These are phyloP conservation scores for Zaprionus taronus DNA, from an alignment of 1,140 invertebrate genomes.

Conservation along the genomic window DNA sequence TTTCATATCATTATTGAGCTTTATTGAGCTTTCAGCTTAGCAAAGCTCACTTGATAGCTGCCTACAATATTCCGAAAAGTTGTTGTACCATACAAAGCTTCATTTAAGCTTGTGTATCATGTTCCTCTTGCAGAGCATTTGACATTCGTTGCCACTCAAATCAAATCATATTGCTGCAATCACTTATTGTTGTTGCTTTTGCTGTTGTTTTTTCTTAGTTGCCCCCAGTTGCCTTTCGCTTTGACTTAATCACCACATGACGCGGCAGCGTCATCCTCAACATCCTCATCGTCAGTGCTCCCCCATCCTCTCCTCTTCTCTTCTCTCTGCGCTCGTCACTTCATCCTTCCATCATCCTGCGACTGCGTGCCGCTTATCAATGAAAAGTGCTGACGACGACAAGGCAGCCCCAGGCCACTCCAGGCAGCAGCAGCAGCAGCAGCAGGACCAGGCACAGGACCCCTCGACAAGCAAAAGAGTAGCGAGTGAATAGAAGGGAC, in stretches of 20 bases:
- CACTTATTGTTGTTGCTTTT: constrained; percentile 14
- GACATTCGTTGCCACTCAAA: background rate
- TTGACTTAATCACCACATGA: constrained; percentile 65
- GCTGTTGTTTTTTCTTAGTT: constrained; percentile 14
- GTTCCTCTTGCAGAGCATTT: background rate
- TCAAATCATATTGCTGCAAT: constrained; percentile 3
- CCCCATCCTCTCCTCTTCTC: background rate
- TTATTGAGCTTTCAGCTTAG: too few species aligned
- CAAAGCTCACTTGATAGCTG: too few species aligned
- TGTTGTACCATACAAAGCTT: too few species aligned
- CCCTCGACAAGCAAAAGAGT: background rate
- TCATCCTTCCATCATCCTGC: constrained; percentile 14
- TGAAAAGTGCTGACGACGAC: constrained; percentile 70
- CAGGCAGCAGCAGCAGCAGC: background rate
- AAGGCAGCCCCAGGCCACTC: constrained; percentile 27
- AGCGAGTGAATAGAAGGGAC: background rate
- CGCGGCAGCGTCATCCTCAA: constrained; percentile 50
- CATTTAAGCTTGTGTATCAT: background rate
- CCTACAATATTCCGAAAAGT: too few species aligned
- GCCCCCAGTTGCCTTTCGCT: constrained; percentile 15
- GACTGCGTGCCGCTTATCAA: constrained; percentile 66
- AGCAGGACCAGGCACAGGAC: constrained; percentile 14
- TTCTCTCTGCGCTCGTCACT: constrained; percentile 14
- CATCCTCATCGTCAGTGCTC: background rate
- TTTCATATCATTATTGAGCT: too few species aligned